Evolutionary conservation across 2,113 vertebrate species (phyloP).

Genomic region (Clarias gariepinus): DNA sequence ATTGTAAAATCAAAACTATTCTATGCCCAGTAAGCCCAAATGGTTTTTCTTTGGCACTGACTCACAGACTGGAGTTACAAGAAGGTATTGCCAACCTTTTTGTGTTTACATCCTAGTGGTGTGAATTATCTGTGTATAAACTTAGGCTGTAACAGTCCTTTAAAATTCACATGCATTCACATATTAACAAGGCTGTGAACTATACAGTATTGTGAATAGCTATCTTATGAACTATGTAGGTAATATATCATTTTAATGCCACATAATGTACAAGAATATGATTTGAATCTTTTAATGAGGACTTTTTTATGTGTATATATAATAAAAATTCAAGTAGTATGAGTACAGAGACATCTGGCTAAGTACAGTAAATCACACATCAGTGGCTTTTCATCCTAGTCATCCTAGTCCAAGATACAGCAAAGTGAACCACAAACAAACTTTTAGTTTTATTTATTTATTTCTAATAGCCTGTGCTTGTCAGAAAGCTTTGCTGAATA

Average conservation of each 20-base stretch:
- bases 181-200: background rate
- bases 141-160: background rate
- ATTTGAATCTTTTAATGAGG: background rate
- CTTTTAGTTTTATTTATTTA: background rate
- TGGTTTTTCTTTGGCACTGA: constrained; percentile 40
- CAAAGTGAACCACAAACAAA: background rate
- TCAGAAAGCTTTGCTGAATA: constrained; percentile 25
- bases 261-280: background rate
- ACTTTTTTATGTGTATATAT: background rate
- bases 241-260: background rate
- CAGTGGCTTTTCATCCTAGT: constrained; percentile 23
- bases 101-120: background rate
- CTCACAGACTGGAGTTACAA: constrained; percentile 15
- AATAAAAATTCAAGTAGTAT: background rate
- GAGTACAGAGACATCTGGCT: background rate
- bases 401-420: background rate
- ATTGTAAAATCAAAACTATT: constrained; percentile 44
- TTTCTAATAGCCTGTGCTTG: constrained; percentile 7
- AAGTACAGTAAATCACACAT: constrained; percentile 18
- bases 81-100: background rate
- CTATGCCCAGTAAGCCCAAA: constrained; percentile 29
- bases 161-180: background rate
- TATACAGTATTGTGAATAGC: background rate
- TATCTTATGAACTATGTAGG: background rate
- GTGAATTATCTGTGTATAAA: background rate